Base-by-base conservation (phyloP, 2,113 vertebrate genomes). In the Gobiocypris rarus region DNA sequence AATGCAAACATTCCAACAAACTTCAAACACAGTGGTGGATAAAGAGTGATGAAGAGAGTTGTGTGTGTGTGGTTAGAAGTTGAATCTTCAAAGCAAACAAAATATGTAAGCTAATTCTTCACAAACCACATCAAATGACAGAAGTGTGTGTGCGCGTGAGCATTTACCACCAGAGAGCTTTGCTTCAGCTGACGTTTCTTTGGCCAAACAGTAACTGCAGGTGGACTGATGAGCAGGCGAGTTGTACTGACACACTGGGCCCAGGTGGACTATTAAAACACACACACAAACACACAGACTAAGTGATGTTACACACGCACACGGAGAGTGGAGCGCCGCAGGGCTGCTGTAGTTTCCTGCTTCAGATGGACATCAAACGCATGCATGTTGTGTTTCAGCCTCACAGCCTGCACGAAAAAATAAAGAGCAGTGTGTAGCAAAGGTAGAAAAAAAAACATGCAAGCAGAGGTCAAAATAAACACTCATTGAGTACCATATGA, bases 51-150 rank as follows among this genome's bases (percentile, higher is more conserved):
- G 87, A 75, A 74, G 63, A 88, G 88, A n/a, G 54, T 52, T 3
- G 43, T 41, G 78, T 75, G 26, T 83, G 89, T 91, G 81, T 83
- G 81, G 88, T 85, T 89, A 89, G 81, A 6, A 76, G 34, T 65
- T 73, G 31, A 82, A 61, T 90, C 94, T 93, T 94, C 94, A 95
- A 94, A 94, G 93, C 86, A 50, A 86, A 74, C 88, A 79, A 92
- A 91, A 90, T 28, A 92, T 94, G 92, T 92, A 90, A 93, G 92
- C 86, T 86, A n/a, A 82, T 87, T 89, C 93, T 92, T 92, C 67
- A 86, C 90, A 91, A 93, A 94, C 93, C 93, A 95, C 93, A 93
- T 94, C 93, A 95, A 95, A 95, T 88, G 87, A n/a, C 26, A 58
- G 7, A 73, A 85, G 87, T 81, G 75, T 83, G 79, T 84, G 59